These are phyloP conservation scores for Notothenia rossii DNA, from an alignment of 2,113 vertebrate genomes.

Conservation along the genomic window DNA sequence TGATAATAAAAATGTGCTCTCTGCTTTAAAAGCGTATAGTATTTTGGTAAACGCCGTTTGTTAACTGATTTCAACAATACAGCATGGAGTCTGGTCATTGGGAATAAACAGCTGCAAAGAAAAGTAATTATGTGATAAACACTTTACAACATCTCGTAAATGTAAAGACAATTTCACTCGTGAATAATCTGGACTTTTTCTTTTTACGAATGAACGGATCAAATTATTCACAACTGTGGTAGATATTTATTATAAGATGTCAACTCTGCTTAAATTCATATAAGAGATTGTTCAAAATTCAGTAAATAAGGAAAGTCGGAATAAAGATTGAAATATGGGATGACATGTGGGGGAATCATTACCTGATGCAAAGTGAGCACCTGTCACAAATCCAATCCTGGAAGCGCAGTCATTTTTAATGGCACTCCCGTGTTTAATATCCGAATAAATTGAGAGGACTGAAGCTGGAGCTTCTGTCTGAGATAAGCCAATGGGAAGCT, in stretches of 20 bases:
- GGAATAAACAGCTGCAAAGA: no score
- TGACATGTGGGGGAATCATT: conserved; percentile 64
- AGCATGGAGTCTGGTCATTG: neutral
- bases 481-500: conserved; percentile 49
- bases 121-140: no score
- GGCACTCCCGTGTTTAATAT: conserved; percentile 59
- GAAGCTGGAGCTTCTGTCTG: conserved; percentile 40
- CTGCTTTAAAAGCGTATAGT: neutral
- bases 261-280: conserved; percentile 28
- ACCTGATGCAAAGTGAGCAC: conserved; percentile 72
- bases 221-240: conserved; percentile 36
- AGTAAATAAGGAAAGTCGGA: conserved; percentile 41
- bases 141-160: no score
- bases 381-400: conserved; percentile 72
- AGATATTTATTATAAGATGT: conserved; percentile 53
- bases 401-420: conserved; percentile 57
- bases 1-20: neutral
- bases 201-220: neutral
- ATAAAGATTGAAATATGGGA: conserved; percentile 52
- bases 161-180: no score
- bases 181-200: neutral
- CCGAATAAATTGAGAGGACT: conserved; percentile 63
- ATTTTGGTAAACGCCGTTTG: neutral
- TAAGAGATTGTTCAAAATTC: conserved; percentile 32
- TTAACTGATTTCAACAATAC: neutral